A percentile compares a stretch with the other conserved stretches of the same genome.
These are phyloP conservation scores for Tetrax tetrax DNA, from an alignment of 2,113 vertebrate genomes.

Conservation along the genomic window DNA sequence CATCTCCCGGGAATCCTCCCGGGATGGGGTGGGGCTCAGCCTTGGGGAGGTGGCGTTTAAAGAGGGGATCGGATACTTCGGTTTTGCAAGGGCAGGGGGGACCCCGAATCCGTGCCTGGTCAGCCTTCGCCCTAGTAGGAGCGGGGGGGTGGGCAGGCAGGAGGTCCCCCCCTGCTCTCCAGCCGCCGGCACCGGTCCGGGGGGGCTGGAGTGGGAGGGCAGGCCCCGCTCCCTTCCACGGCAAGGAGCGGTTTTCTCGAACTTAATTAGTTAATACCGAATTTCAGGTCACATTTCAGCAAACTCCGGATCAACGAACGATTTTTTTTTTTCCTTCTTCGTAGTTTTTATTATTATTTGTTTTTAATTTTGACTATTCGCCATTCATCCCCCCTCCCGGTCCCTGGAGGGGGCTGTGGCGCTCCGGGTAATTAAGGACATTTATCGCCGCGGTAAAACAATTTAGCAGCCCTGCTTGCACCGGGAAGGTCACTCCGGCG, in stretches of 20 bases:
- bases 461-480: conserved; percentile 27
- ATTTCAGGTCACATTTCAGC: background rate
- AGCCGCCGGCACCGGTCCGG: background rate
- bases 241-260: background rate
- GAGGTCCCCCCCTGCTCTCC: background rate
- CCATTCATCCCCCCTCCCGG: background rate
- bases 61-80: no score
- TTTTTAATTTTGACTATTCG: background rate
- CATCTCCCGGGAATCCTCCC: background rate
- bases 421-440: conserved; percentile 50
- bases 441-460: conserved; percentile 56
- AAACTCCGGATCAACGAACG: background rate
- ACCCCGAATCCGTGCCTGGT: background rate
- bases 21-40: no score
- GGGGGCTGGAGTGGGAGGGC: no score
- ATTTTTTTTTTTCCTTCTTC: background rate
- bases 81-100: background rate
- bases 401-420: background rate
- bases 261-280: background rate
- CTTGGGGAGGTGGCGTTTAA: background rate
- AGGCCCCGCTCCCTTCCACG: background rate
- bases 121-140: no score
- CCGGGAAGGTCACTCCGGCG: conserved; percentile 30
- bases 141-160: no score
- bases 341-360: no score